Base-by-base conservation (phyloP, 2,113 vertebrate species). In the Sander vitreus region DNA sequence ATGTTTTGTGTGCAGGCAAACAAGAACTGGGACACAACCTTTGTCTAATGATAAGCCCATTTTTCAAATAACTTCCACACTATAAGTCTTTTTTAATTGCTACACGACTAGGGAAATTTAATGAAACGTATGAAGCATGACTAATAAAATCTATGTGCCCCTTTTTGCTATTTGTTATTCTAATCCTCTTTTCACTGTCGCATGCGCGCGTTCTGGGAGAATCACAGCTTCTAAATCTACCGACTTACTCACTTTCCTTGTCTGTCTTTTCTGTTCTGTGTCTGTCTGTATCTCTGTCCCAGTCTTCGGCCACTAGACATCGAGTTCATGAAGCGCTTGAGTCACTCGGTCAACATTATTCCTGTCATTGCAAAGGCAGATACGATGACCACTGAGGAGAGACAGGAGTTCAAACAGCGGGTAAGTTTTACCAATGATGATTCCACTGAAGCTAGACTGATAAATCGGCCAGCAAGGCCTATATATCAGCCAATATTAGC, bases 261-360 rank as follows among this genome's bases (percentile, higher is more conserved):
- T 60, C 11, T 66, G 36, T 84, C 51, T 48, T 43, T 19, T 19
- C 0, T 53, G 0, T 15, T 19, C 30, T 36, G 19, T 23, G 6
- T 53, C 63, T 68, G 21, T 54, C 60, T 60, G n/a, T 25, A 30
- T 14, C 64, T 63, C 45, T 48, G 11, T 74, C 25, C 48, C 91
- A 99, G 98, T 87, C 95, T 99, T 83, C 95, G 98, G 65, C 97
- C 97, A 81, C 95, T 99, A 12, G 98, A 99, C 77, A 73, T 97
- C 18, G 98, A 98, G 92, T 99, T 99, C 88, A 99, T 99, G 98
- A 99, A 97, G 83, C 97, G 97, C 83, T 92, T 99, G 94, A 98
- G 97, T 94, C 97, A 98, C 84, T 96, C 97, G 2, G 97, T 99
- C 87, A 99, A 99, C 94, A 97, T 99, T 90, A 97, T 99, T 81